Evolutionary conservation across 1,140 invertebrate species (phyloP).

Genomic region (Cydia fagiglandana): DNA sequence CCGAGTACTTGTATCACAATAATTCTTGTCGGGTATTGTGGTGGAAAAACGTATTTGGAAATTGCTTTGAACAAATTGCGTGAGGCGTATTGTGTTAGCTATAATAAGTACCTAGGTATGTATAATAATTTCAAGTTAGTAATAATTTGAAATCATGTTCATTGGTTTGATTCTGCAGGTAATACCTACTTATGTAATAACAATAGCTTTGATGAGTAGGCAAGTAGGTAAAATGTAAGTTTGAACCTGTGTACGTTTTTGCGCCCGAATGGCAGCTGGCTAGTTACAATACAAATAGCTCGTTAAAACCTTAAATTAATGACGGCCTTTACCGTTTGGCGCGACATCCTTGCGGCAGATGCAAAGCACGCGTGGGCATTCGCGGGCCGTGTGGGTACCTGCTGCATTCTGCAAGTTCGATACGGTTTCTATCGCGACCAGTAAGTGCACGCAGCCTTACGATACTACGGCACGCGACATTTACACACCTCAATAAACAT

Average conservation of each 20-base stretch:
- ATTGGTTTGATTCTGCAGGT: not conserved
- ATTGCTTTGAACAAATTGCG: conserved; percentile 34
- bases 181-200: not conserved
- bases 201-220: not conserved
- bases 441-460: conserved; percentile 49
- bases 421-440: conserved; percentile 60
- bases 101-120: too few relatives aligned
- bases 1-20: conserved; percentile 50
- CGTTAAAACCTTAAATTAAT: conserved; percentile 15
- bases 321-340: conserved; percentile 5
- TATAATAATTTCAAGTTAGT: not conserved
- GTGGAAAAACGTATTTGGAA: conserved; percentile 47
- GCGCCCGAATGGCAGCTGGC: not conserved
- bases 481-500: conserved; percentile 50
- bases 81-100: conserved; percentile 27
- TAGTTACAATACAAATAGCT: not conserved
- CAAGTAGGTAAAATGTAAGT: not conserved
- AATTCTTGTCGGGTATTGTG: conserved; percentile 43
- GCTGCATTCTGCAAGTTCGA: conserved; percentile 44
- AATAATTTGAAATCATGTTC: not conserved
- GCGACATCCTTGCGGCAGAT: conserved; percentile 35
- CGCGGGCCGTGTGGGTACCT: conserved; percentile 33
- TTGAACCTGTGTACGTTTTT: not conserved
- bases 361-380: conserved; percentile 53
- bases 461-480: conserved; percentile 63